These are phyloP conservation scores for Laterallus jamaicensis DNA, from an alignment of 2,113 vertebrate species.

Conservation along the genomic window DNA sequence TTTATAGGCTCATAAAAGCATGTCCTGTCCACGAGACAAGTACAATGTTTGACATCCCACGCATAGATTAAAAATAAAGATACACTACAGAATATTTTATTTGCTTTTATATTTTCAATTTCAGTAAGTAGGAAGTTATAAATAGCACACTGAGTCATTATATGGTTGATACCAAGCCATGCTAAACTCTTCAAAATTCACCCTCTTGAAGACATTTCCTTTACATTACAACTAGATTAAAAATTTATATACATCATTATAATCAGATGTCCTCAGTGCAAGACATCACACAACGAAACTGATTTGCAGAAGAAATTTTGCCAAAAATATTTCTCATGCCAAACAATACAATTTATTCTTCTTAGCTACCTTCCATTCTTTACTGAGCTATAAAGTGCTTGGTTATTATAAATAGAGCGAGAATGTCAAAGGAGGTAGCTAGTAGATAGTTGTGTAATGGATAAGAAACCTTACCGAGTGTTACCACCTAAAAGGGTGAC, in stretches of 20 bases:
- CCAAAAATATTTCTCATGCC: constrained; percentile 2
- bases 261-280: background rate
- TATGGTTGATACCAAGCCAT: constrained; percentile 26
- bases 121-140: constrained; percentile 41
- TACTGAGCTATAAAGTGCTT: constrained; percentile 26
- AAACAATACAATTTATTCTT: constrained; percentile 6
- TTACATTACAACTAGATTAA: background rate
- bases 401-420: constrained; percentile 25
- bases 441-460: background rate
- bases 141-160: constrained; percentile 46
- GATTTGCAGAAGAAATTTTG: background rate
- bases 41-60: constrained; percentile 31
- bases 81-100: constrained; percentile 23
- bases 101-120: constrained; percentile 44
- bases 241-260: background rate
- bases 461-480: background rate
- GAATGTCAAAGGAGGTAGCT: constrained; percentile 53
- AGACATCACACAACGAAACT: background rate
- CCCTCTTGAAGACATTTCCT: constrained; percentile 28
- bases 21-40: constrained; percentile 40
- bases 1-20: constrained; percentile 39
- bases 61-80: constrained; percentile 43
- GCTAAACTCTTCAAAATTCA: background rate
- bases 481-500: background rate
- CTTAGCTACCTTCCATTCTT: constrained; percentile 32